Percentiles rank a stretch among this genome's conserved stretches.
Evolutionary conservation across 1,140 invertebrate species (phyloP).

Genomic region (Euwallacea fornicatus): DNA sequence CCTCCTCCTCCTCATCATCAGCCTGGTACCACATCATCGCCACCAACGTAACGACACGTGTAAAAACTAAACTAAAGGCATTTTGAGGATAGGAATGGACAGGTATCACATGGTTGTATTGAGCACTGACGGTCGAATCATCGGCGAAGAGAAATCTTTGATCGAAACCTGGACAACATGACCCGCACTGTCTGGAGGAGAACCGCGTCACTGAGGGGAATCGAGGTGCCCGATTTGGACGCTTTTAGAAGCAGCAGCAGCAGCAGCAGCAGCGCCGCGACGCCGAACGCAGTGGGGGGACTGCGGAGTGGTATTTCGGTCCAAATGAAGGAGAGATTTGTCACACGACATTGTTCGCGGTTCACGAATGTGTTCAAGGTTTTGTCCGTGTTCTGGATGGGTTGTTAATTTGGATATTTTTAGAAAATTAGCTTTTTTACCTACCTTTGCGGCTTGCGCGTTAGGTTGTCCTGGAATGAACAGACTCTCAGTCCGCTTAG

Average conservation of each 20-base stretch:
- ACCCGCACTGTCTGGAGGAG: background rate
- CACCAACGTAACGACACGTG: slow-evolving; percentile 31
- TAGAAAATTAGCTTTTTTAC: background rate
- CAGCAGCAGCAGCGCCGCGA: slow-evolving; percentile 23
- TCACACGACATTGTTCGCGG: slow-evolving; percentile 20
- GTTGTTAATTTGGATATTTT: background rate
- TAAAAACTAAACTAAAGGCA: slow-evolving; percentile 6
- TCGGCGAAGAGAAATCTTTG: no score
- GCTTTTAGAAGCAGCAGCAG: slow-evolving; percentile 43
- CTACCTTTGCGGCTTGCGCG: slow-evolving; percentile 44
- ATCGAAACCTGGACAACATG: no score
- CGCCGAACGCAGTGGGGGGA: slow-evolving; percentile 8
- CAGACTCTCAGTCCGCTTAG: slow-evolving; percentile 85
- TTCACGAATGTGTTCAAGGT: background rate
- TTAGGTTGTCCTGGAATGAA: slow-evolving; percentile 58
- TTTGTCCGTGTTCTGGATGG: background rate
- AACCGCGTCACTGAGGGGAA: slow-evolving; percentile 26
- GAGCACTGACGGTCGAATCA: background rate
- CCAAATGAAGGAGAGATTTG: slow-evolving; percentile 15
- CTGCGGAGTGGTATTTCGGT: slow-evolving; percentile 10
- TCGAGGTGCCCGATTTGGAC: slow-evolving; percentile 29
- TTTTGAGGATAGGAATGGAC: slow-evolving; percentile 15
- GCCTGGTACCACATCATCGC: slow-evolving; percentile 66
- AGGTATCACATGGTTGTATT: slow-evolving; percentile 15
- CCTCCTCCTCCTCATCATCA: slow-evolving; percentile 72